Percentiles rank a stretch among this genome's conserved stretches.
Evolutionary conservation across 2,113 vertebrate genomes (phyloP).

Genomic region (Andinoacara biseriatus): DNA sequence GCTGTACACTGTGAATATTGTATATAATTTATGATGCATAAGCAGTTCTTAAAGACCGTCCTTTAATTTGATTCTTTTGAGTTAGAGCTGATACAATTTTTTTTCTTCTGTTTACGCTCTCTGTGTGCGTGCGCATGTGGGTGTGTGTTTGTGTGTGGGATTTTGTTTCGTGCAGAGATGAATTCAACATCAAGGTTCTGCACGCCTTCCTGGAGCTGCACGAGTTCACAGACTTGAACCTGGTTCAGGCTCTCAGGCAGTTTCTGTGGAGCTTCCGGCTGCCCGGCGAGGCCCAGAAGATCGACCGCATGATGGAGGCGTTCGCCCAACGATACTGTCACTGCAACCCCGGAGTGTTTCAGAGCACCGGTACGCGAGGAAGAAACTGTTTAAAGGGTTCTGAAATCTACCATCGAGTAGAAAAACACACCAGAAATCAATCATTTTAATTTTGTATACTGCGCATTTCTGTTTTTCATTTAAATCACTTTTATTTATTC

Average conservation of each 20-base stretch:
- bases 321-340: conserved; percentile 96
- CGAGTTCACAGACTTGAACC: conserved; percentile 96
- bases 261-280: conserved; percentile 98
- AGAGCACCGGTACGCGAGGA: conserved; percentile 86
- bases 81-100: not conserved
- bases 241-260: conserved; percentile 92
- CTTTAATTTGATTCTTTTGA: conserved; percentile 11
- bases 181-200: conserved; percentile 94
- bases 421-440: not conserved
- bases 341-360: conserved; percentile 94
- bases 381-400: not conserved
- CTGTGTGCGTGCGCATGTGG: not conserved
- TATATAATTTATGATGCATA: not conserved
- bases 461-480: not conserved
- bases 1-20: not conserved
- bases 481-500: not conserved
- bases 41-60: not conserved
- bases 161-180: conserved; percentile 82
- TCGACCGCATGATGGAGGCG: conserved; percentile 99
- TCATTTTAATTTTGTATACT: not conserved
- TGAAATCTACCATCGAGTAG: not conserved
- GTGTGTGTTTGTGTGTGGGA: conserved; percentile 14
- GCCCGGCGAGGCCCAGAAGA: conserved; percentile 97
- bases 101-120: not conserved
- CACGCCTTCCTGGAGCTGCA: conserved; percentile 96